Conservation (phyloP, 2,888 invertebrate genomes). For the Sclerodermus sp. region DNA sequence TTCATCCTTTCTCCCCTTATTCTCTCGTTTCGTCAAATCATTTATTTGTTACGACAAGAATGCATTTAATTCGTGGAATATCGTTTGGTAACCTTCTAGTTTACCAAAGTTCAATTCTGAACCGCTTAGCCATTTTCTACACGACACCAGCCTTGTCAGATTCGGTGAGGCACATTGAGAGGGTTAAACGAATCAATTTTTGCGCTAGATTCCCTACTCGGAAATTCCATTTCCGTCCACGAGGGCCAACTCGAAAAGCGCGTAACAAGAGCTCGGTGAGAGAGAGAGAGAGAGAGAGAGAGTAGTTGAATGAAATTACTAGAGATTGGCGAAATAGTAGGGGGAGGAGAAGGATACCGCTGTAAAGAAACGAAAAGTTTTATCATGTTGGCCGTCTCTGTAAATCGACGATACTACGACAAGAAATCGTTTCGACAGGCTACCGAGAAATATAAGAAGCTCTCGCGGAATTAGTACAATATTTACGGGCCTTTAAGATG, state of each 20-base stretch:
- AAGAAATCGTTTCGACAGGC: not conserved
- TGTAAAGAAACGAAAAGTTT: constrained; percentile 33
- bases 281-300: constrained; percentile 3
- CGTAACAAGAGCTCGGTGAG: constrained; percentile 18
- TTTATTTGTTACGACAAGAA: no score
- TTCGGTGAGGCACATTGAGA: not conserved
- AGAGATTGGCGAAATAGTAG: no score
- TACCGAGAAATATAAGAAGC: constrained; percentile 23
- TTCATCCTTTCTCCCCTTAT: no score
- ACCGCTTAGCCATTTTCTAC: not conserved
- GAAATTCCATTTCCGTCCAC: constrained; percentile 45
- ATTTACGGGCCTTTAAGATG: constrained; percentile 6
- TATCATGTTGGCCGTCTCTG: constrained; percentile 9
- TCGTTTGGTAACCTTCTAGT: no score
- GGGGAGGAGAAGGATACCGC: constrained; percentile 6
- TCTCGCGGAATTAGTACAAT: constrained; percentile 25
- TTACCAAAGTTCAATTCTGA: no score
- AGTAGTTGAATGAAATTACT: no score
- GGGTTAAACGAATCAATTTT: constrained; percentile 55
- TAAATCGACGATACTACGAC: not conserved
- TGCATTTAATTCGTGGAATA: no score
- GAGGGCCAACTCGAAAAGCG: constrained; percentile 19
- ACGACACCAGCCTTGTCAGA: not conserved
- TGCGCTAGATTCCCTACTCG: constrained; percentile 36
- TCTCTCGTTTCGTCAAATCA: no score